Base-by-base conservation (phyloP, 1,140 invertebrate genomes). In the Pogonomyrmex barbatus region DNA sequence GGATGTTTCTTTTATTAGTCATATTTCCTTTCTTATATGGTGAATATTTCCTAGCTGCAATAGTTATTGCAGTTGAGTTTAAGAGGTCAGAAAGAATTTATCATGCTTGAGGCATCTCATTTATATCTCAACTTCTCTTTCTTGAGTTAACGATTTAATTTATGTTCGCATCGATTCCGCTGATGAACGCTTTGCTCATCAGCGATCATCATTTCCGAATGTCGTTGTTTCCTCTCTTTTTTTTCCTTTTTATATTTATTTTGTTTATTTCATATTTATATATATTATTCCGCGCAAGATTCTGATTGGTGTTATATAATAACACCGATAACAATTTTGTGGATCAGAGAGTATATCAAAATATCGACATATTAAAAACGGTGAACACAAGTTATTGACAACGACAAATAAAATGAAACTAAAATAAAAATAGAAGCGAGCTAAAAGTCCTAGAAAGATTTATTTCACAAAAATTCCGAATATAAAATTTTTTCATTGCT, bases 1-100 rank as follows among this genome's bases (percentile, higher is more conserved):
- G 39, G n/a, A 88, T 89, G 54, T 54, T 77, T 47, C 8, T 39
- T n/a, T 9, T 8, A 2, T 88, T 86, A 89, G 82, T 89, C 88
- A 88, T 63, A 39, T 85, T 58, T 65, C 45, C 73, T 60, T 56
- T 42, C 70, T 12, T 42, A 9, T 10, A 12, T 65, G 42, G 50
- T n/a, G 10, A 84, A 86, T 70, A 30, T 17, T 0, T 67, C 14
- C 10, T 10, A 9, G 2, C 1, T 24, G 24, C 36, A 14, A 12
- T 39, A 52, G 45, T 10, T 50, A 24, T 65, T n/a, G 33, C 36
- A 9, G 0, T 47, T 1, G 52, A 67, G 17, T 58, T 30, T 45
- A n/a, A 67, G 4, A 4, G 17, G 17, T 47, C 17, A 30, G 8
- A n/a, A 54, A 71, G 33, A 47, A 71, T 47, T 12, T 52, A 67